Base-by-base conservation (phyloP, 2,888 invertebrate genomes). In the Pollenia griseotomentosa region DNA sequence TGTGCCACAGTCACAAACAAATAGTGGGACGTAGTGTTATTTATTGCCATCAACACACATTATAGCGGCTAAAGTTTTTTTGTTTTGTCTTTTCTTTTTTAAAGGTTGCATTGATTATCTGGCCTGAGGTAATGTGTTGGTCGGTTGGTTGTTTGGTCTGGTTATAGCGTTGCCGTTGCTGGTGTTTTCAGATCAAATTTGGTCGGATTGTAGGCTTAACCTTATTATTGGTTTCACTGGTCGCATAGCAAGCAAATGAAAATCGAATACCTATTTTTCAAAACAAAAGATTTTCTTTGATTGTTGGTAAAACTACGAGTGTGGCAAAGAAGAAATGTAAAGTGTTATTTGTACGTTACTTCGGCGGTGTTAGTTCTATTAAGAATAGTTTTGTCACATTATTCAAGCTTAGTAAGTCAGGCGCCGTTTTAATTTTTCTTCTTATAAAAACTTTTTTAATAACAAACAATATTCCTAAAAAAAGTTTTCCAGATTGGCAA, bases 101-200 rank as follows among this genome's bases (percentile, higher is more conserved):
- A 75, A 73, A 87, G 86, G 86, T 87, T 87, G 86, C 70, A 59
- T 57, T 77, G 48, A 14, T 86, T 83, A 70, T 70, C 42, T 77
- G 16, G 83, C 77, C 77, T 59, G 4, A 77, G 77, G 86, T 63
- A 81, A 71, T 83, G 79, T 78, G 80, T 87, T 86, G 85, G 53
- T 68, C 16, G 51, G 12, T 79, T 16, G 42, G 33, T 44, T 53
- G 63, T 59, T 57, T 82, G 74, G 48, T 51, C 11, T 59, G 65
- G 12, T 46, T 8, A 6, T 6, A 33, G 33, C 33, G 33, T 33
- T 33, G 33, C 33, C 33, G 6, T 33, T 33, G 33, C 6, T 33
- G 6, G 33, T 33, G 33, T 33, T 33, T 33, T 33, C 33, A 5
- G 33, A 0, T 6, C 33, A 33, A 33, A 33, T 0, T 33, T 33